These are phyloP conservation scores for Cephus cinctus DNA, from an alignment of 1,140 invertebrate species.

Conservation along the genomic window DNA sequence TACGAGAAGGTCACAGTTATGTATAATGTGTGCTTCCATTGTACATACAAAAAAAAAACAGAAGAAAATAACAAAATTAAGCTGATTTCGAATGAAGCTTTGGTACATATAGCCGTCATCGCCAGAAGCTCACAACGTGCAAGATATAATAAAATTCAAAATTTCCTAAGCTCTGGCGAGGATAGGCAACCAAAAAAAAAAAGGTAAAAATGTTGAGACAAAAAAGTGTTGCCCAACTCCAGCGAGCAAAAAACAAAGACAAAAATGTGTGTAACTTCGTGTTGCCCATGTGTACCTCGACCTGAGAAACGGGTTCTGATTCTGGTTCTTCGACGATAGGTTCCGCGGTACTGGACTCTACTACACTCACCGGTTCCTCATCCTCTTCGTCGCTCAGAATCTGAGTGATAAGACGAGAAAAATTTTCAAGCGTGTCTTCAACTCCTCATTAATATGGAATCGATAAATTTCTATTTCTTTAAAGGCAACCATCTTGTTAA, in stretches of 20 bases:
- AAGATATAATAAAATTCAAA: constrained; percentile 5
- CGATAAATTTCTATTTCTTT: too few species aligned
- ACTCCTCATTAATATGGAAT: too few species aligned
- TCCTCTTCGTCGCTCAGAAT: constrained; percentile 44
- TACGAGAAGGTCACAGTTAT: not conserved
- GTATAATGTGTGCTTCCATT: not conserved
- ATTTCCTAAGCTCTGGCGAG: not conserved
- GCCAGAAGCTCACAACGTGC: not conserved
- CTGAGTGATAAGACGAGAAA: too few species aligned
- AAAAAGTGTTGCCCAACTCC: too few species aligned
- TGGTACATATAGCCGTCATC: too few species aligned
- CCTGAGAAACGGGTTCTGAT: constrained; percentile 29
- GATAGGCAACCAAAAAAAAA: constrained; percentile 1
- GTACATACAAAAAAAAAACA: constrained; percentile 25
- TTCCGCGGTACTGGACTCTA: constrained; percentile 40
- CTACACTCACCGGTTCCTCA: constrained; percentile 47
- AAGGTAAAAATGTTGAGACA: constrained; percentile 4
- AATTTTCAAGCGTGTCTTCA: too few species aligned
- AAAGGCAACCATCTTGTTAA: too few species aligned
- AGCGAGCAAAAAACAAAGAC: not conserved
- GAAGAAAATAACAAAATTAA: constrained; percentile 9
- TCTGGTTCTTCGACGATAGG: constrained; percentile 34
- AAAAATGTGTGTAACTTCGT: constrained; percentile 15
- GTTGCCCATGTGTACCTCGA: constrained; percentile 38
- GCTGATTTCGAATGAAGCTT: too few species aligned